Conservation (phyloP, 2,113 vertebrate genomes). For the Mobula hypostoma region DNA sequence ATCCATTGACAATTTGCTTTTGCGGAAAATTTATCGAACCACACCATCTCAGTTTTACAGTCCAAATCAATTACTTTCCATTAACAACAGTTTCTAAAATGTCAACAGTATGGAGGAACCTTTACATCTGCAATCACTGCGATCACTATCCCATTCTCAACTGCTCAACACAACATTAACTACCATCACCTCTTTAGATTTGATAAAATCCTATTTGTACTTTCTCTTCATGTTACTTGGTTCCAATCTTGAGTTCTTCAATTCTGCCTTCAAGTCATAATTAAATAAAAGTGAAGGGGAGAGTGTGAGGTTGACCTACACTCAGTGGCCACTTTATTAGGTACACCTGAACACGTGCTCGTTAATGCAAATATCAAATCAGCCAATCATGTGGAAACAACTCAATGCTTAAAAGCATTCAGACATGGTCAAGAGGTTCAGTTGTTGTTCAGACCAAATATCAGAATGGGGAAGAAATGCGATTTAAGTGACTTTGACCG, state of each 20-base stretch:
- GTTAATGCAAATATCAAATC: too few relatives aligned
- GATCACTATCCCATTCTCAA: neutral
- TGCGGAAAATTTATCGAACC: neutral
- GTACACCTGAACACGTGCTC: too few relatives aligned
- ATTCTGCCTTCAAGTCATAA: neutral
- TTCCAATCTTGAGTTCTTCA: neutral
- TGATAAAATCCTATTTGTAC: neutral
- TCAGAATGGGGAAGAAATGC: too few relatives aligned
- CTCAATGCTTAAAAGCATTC: too few relatives aligned
- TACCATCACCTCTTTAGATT: neutral
- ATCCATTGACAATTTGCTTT: neutral
- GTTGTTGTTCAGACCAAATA: too few relatives aligned
- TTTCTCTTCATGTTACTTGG: neutral
- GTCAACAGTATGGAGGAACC: neutral
- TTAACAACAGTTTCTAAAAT: neutral
- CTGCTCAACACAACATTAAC: neutral
- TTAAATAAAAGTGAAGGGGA: neutral
- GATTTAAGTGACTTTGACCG: too few relatives aligned
- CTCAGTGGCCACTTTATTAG: too few relatives aligned
- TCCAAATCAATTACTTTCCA: neutral
- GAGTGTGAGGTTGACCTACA: neutral
- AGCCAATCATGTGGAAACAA: too few relatives aligned
- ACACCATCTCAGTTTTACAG: neutral
- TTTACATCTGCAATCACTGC: neutral
- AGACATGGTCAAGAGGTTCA: too few relatives aligned